Evolutionary conservation across 37 sponge, comb jelly and placozoan species (phyloP), one percentile per base, ranked within the genome.

Genomic region (Spongilla lacustris): DNA sequence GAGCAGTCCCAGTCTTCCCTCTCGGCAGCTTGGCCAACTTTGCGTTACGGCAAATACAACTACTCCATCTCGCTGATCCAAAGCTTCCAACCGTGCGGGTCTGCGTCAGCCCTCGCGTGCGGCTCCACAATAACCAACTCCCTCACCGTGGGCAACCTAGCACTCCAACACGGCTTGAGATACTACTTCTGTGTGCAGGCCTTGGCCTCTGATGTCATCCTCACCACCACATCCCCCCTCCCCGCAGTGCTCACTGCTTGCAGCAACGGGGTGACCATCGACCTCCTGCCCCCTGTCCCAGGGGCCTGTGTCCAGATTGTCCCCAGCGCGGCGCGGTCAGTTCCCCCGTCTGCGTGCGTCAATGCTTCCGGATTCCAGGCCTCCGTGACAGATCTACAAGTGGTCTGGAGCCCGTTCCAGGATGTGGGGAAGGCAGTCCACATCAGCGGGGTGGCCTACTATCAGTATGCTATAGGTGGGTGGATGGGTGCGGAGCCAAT

Each of bases 401-500:
- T 95, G 6, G 46, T 50, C 23, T 95, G 95, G 95, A 76, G 79
- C 36, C 70, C 71, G 76, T 95, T 95, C 38, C 24, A 8, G 3
- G 91, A 83, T 83, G 83, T 77, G 30, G 89, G 88, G 31, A 84
- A 27, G 50, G 80, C 66, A 31, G 68, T 68, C 29, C 91, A 90
- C 83, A 80, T 29, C 22, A 66, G 68, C 22, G 85, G 84, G 5
- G 73, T 95, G 33, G 76, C 89, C 0, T 76, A 91, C 66, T 95
- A 95, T 69, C 79, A 84, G 73, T 91, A 91, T 84, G 87, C 90
- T 28, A 75, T 95, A 24, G 95, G 93, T 92, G 74, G 78, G 88
- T 25, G 32, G 4, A 26, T 27, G 36, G 30, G 34, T 4, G 21
- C 11, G 38, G 28, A 31, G 23, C n/a, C n/a, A n/a, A n/a, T n/a